These are phyloP conservation scores for Brachypalpus laphriformis DNA, from an alignment of 2,888 invertebrate genomes.

Conservation along the genomic window DNA sequence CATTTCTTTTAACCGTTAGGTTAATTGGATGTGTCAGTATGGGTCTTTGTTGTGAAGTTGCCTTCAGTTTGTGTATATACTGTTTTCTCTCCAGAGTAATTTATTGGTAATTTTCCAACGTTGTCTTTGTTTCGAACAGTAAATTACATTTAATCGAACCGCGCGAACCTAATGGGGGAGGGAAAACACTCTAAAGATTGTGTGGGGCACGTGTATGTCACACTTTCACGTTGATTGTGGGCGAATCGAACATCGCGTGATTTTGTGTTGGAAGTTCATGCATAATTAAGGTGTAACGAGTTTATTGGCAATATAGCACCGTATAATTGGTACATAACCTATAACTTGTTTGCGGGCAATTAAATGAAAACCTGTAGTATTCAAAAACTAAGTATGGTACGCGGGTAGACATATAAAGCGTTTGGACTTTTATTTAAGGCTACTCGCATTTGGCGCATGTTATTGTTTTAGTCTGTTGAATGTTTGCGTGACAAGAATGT, in stretches of 20 bases:
- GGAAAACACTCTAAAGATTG: neutral
- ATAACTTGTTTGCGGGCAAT: slow-evolving; percentile 12
- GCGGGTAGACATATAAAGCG: neutral
- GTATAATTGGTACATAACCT: slow-evolving; percentile 1
- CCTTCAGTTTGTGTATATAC: neutral
- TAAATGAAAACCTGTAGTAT: neutral
- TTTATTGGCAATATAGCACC: slow-evolving; percentile 50
- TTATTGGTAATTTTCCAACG: slow-evolving; percentile 40
- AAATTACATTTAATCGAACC: slow-evolving; percentile 54
- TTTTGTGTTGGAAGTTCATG: slow-evolving; percentile 36
- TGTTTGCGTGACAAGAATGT: slow-evolving; percentile 20
- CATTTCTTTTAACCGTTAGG: neutral
- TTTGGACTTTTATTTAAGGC: neutral
- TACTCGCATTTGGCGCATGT: slow-evolving; percentile 7
- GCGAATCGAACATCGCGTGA: slow-evolving; percentile 46
- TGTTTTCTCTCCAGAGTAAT: slow-evolving; percentile 20
- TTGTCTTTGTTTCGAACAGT: slow-evolving; percentile 40
- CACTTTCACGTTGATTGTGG: neutral
- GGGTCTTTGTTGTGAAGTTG: neutral
- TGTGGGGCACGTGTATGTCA: slow-evolving; percentile 21
- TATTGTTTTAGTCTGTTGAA: slow-evolving; percentile 3
- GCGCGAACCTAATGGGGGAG: neutral
- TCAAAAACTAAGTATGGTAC: neutral
- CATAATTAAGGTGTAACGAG: slow-evolving; percentile 47
- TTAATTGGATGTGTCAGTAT: slow-evolving; percentile 6